Evolutionary conservation across 2,797 vertebrate genomes (phyloP), one percentile per base, ranked within the genome.

Genomic region (Oophaga sylvatica): DNA sequence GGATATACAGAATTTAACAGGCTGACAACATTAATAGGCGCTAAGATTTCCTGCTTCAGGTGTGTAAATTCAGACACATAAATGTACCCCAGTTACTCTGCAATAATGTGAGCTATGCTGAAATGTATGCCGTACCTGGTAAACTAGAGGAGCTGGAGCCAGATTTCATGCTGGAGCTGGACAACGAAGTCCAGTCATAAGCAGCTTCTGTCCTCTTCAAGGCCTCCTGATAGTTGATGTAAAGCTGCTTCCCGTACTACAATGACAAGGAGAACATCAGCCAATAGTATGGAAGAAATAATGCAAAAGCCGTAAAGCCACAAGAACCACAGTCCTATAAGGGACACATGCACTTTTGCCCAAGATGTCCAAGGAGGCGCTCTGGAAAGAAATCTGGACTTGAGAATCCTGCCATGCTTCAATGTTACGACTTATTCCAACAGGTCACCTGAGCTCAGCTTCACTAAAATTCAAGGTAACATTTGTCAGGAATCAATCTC

Each of bases 171-270:
- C 98, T 99, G 90, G 98, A 95, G 90, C 97, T 99, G 73, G 98
- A 99, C 75, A 99, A 94, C 56, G 98, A 99, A 41, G 98, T 98
- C 98, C 98, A 99, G 77, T 99, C 98, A 77, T 97, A 99, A 0
- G 97, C 97, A 0, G 97, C 96, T 91, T 99, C 98, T 5, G 98
- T 98, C 89, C 97, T 97, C 94, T 98, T 99, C 95, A 99, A 22
- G 48, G 98, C 98, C 91, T 99, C 98, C 93, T 99, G 98, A 93
- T 99, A 99, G 94, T 99, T 99, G 87, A 95, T 89, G 82, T 99
- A 99, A 0, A 99, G 94, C 60, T 98, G 97, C 91, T 97, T 99
- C 88, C 98, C 98, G 17, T 99, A 99, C 98, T 99, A 91, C 68
- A 84, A 63, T 11, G 57, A 62, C 19, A 41, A 79, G 26, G 0